Conservation (phyloP, 2,113 vertebrate species). For the Sinocyclocheilus anshuiensis region DNA sequence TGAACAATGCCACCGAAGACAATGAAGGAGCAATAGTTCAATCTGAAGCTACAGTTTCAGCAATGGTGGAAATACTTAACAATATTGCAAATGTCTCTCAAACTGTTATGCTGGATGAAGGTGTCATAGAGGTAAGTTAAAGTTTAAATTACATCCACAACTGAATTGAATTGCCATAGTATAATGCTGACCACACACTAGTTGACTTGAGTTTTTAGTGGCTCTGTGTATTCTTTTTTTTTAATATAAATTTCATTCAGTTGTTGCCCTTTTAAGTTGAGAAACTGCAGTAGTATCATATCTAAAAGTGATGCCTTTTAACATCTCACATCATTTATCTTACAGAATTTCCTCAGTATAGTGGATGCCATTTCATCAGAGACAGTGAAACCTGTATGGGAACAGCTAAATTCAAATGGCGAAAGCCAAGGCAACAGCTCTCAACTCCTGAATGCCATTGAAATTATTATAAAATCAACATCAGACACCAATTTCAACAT, state of each 20-base stretch:
- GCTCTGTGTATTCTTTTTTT: not conserved
- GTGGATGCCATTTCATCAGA: constrained; percentile 63
- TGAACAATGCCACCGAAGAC: not conserved
- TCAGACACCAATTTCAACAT: constrained; percentile 36
- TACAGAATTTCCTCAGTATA: constrained; percentile 69
- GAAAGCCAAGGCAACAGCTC: constrained; percentile 65
- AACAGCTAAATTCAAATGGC: constrained; percentile 57
- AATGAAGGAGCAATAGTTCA: constrained; percentile 2
- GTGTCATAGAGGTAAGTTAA: constrained; percentile 57
- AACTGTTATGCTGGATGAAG: not conserved
- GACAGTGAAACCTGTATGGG: constrained; percentile 62
- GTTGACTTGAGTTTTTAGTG: not conserved
- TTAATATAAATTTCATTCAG: not conserved
- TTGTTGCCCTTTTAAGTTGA: not conserved
- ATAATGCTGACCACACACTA: not conserved
- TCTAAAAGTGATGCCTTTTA: not conserved
- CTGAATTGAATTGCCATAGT: not conserved
- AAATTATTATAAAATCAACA: constrained; percentile 65
- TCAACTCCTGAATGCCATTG: constrained; percentile 73
- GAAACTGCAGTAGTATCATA: not conserved
- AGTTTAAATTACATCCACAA: not conserved
- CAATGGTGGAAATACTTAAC: constrained; percentile 62
- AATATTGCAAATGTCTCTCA: constrained; percentile 53
- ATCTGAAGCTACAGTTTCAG: constrained; percentile 60
- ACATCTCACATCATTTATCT: constrained; percentile 31